phyloP scores from a whole-genome alignment of 2,797 vertebrate genomes.

The Synanceia verrucosa region DNA sequence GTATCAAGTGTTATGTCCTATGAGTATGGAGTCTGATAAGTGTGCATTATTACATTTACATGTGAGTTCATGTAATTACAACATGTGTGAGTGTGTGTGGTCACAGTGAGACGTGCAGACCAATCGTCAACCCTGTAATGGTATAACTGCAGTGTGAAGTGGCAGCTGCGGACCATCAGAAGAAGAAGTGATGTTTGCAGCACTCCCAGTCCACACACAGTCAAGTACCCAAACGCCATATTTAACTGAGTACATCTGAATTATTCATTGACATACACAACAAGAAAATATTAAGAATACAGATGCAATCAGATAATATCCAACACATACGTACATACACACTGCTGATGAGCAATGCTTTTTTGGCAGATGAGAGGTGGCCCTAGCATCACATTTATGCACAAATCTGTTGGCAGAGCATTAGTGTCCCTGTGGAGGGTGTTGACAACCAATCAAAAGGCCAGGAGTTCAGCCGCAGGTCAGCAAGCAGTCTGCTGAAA shows the following conservation, averaged over 20 bases:
- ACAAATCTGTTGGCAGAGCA: constrained; percentile 36
- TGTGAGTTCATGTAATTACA: not conserved
- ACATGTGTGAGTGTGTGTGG: constrained; percentile 6
- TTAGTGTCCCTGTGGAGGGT: constrained; percentile 37
- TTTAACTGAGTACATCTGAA: constrained; percentile 13
- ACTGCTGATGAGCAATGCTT: constrained; percentile 21
- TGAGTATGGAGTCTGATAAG: constrained; percentile 6
- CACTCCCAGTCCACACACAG: not conserved
- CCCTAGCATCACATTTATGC: constrained; percentile 30
- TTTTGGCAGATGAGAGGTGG: constrained; percentile 32
- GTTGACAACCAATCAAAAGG: constrained; percentile 68
- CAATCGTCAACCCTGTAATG: constrained; percentile 22
- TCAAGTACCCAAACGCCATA: not conserved
- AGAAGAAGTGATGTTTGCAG: constrained; percentile 11
- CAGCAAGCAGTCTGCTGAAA: constrained; percentile 23
- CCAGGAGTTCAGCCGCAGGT: constrained; percentile 53
- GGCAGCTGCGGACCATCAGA: constrained; percentile 42
- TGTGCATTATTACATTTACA: not conserved
- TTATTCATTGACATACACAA: constrained; percentile 24
- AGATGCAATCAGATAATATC: constrained; percentile 5
- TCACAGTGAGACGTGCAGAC: constrained; percentile 15
- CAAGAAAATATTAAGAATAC: constrained; percentile 2
- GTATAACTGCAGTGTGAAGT: constrained; percentile 50
- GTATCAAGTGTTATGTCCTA: not conserved
- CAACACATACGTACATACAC: constrained; percentile 2